Evolutionary conservation across 53 echinoderm and acorn worm species (phyloP).

Genomic region (Henricia sp.): DNA sequence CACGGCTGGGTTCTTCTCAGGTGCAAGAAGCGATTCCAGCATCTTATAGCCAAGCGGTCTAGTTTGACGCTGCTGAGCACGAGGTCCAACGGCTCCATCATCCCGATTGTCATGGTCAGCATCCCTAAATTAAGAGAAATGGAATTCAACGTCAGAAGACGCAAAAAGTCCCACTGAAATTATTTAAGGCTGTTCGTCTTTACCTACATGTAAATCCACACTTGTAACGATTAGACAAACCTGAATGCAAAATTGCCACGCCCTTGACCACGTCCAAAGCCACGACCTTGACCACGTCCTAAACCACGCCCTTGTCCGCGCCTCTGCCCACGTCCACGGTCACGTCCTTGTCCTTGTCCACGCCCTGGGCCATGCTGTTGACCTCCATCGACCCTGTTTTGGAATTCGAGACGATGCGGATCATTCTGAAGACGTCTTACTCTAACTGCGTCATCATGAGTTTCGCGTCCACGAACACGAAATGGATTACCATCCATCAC

Average conservation of each 20-base stretch:
- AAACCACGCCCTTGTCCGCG: background rate
- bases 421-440: background rate
- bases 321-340: background rate
- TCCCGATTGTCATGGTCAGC: constrained; percentile 6
- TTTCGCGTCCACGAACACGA: constrained; percentile 8
- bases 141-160: background rate
- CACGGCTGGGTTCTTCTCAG: constrained; percentile 56
- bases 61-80: background rate
- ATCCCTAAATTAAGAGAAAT: background rate
- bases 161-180: too few relatives aligned
- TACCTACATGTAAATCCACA: background rate
- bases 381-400: background rate
- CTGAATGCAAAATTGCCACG: background rate
- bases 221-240: background rate
- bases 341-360: constrained; percentile 31
- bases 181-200: too few relatives aligned
- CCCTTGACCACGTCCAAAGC: background rate
- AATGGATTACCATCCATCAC: constrained; percentile 42
- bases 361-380: constrained; percentile 25
- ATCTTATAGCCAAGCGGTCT: constrained; percentile 68
- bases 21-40: constrained; percentile 64
- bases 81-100: background rate
- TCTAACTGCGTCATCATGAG: background rate
- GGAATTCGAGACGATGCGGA: background rate
- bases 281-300: background rate